Conservation (phyloP, 1,140 invertebrate genomes). For the Onthophagus taurus region DNA sequence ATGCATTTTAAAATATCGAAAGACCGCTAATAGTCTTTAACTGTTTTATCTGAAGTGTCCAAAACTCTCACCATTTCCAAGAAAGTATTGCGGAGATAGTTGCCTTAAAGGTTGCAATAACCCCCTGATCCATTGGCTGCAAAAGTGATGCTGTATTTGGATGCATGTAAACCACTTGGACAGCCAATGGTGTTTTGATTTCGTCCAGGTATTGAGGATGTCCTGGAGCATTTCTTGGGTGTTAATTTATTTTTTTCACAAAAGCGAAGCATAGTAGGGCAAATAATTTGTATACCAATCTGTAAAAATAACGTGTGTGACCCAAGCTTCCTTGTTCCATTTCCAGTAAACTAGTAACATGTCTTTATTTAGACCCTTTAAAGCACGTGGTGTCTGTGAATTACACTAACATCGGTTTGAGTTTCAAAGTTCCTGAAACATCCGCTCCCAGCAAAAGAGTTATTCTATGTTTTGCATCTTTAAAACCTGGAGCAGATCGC, state of each 20-base stretch:
- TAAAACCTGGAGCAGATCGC: conserved; percentile 2
- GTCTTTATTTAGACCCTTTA: conserved; percentile 19
- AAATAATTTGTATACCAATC: conserved; percentile 8
- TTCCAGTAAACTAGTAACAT: conserved; percentile 25
- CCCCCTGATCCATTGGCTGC: conserved; percentile 39
- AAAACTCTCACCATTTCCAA: conserved; percentile 2
- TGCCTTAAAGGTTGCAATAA: conserved; percentile 29
- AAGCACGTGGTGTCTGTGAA: conserved; percentile 25
- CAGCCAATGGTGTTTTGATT: no score
- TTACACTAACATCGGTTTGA: conserved; percentile 2
- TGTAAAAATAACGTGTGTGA: background rate
- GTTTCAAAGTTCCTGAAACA: conserved; percentile 4
- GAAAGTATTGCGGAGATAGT: background rate
- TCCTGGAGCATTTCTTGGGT: conserved; percentile 1
- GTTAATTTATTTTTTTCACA: no score
- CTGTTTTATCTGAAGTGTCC: conserved; percentile 4
- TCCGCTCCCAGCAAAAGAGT: background rate
- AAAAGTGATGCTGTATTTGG: no score
- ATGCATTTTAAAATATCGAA: no score
- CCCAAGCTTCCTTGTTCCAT: background rate
- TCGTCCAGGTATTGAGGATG: background rate
- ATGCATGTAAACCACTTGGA: conserved; percentile 28
- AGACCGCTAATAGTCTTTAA: conserved; percentile 4
- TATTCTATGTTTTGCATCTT: conserved; percentile 5
- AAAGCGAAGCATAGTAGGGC: background rate